These are phyloP conservation scores for Myocastor coypus DNA, from an alignment of 2,113 vertebrate species.

Conservation along the genomic window DNA sequence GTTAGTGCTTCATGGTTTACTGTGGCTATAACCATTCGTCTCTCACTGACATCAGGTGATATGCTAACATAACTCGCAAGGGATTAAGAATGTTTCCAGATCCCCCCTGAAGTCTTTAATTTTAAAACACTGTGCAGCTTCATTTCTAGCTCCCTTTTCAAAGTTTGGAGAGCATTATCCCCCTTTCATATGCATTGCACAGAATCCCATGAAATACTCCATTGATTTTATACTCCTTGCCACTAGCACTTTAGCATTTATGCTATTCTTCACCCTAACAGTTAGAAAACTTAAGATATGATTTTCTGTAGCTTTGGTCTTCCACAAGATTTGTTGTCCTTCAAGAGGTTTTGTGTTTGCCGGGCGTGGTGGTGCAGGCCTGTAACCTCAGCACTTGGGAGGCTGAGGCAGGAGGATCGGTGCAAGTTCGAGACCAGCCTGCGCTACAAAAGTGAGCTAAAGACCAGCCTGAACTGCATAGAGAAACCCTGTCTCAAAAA, in stretches of 20 bases:
- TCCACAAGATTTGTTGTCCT: background rate
- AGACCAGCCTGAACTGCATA: too few species aligned
- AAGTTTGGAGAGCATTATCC: constrained; percentile 63
- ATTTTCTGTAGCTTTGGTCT: constrained; percentile 60
- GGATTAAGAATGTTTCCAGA: constrained; percentile 57
- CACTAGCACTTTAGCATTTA: constrained; percentile 81
- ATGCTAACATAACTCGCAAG: constrained; percentile 46
- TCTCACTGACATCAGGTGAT: constrained; percentile 55
- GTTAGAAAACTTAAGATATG: constrained; percentile 68
- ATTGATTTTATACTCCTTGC: constrained; percentile 84
- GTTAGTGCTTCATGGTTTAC: constrained; percentile 49
- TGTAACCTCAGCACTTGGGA: too few species aligned
- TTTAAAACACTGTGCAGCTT: constrained; percentile 70
- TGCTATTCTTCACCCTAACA: constrained; percentile 61
- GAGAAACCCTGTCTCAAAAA: too few species aligned
- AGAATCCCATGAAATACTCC: constrained; percentile 81
- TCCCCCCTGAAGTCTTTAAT: constrained; percentile 67
- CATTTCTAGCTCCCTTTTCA: constrained; percentile 64
- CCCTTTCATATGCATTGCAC: constrained; percentile 69
- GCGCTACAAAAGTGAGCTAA: too few species aligned
- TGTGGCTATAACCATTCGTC: background rate
- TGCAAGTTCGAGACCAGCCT: too few species aligned
- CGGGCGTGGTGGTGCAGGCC: too few species aligned
- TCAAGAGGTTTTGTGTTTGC: constrained; percentile 35
- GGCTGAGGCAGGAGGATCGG: too few species aligned